Conservation (phyloP, 2,888 invertebrate species). For the Odiellus spinosus region DNA sequence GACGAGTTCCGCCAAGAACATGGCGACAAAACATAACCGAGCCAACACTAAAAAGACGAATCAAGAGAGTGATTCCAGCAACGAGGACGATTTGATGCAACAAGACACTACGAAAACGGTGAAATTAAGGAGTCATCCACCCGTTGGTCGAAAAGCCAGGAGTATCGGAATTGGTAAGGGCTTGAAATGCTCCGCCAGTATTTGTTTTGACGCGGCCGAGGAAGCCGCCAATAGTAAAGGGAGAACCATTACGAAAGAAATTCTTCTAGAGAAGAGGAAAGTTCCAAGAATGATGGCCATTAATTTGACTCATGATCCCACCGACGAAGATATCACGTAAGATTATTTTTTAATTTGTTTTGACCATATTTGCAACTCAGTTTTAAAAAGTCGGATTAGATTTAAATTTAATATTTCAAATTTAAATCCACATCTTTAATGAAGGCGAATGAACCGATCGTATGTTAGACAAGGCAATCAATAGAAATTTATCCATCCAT, state of each 20-base stretch:
- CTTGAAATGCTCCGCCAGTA: conserved; percentile 8
- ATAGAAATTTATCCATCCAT: no score
- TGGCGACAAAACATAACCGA: neutral
- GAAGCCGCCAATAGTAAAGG: conserved; percentile 6
- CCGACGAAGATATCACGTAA: conserved; percentile 13
- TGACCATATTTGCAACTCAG: neutral
- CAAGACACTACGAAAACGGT: conserved; percentile 2
- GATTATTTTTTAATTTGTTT: neutral
- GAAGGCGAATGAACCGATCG: no score
- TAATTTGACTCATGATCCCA: conserved; percentile 7
- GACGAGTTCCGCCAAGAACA: neutral
- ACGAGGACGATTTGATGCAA: conserved; percentile 8
- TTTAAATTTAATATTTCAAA: no score
- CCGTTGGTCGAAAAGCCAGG: conserved; percentile 8
- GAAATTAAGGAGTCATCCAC: conserved; percentile 9
- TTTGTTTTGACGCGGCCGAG: conserved; percentile 13
- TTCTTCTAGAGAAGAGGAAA: conserved; percentile 10
- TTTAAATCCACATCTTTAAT: no score
- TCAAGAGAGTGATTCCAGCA: conserved; percentile 14
- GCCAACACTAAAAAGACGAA: conserved; percentile 3
- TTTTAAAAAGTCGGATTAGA: no score
- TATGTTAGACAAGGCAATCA: no score
- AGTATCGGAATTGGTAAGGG: conserved; percentile 5
- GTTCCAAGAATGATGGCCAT: conserved; percentile 8
- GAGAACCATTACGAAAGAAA: conserved; percentile 6